Evolutionary conservation across 2,113 vertebrate species (phyloP).

Genomic region (Morone chrysops): DNA sequence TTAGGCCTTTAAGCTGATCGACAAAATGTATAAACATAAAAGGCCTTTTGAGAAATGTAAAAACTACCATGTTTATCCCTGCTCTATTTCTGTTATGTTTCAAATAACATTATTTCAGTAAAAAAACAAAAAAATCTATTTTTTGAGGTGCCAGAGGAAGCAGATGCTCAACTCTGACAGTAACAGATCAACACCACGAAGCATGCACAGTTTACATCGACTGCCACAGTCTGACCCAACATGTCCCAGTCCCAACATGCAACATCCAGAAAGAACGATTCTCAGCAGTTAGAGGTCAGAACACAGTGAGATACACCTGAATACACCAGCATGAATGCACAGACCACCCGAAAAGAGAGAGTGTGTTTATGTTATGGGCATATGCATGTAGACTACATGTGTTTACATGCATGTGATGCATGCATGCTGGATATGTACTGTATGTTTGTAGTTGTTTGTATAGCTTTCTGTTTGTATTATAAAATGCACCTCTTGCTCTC

Average conservation of each 20-base stretch:
- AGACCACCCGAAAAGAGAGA: constrained; percentile 72
- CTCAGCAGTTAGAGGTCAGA: constrained; percentile 43
- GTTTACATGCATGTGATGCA: constrained; percentile 72
- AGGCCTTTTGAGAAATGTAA: neutral
- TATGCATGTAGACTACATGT: constrained; percentile 57
- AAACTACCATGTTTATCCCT: neutral
- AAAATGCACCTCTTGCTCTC: constrained; percentile 56
- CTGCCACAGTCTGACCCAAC: constrained; percentile 32
- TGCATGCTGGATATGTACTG: constrained; percentile 61
- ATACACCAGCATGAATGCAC: constrained; percentile 39
- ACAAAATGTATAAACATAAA: constrained; percentile 4
- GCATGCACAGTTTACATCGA: constrained; percentile 58
- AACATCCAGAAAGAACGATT: constrained; percentile 48
- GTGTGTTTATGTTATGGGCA: constrained; percentile 72
- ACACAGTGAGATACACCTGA: constrained; percentile 25
- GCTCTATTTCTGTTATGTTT: neutral
- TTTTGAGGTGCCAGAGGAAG: constrained; percentile 33
- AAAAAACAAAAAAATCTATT: neutral
- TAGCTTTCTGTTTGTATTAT: constrained; percentile 65
- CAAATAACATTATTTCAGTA: neutral
- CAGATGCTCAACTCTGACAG: constrained; percentile 9
- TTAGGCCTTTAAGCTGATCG: neutral
- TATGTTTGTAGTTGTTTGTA: constrained; percentile 67
- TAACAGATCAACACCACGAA: constrained; percentile 32
- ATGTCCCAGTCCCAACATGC: constrained; percentile 50